Percentiles rank a stretch among this genome's conserved stretches.
Evolutionary conservation across 2,888 invertebrate species (phyloP).

Genomic region (Calephelis perditalis): DNA sequence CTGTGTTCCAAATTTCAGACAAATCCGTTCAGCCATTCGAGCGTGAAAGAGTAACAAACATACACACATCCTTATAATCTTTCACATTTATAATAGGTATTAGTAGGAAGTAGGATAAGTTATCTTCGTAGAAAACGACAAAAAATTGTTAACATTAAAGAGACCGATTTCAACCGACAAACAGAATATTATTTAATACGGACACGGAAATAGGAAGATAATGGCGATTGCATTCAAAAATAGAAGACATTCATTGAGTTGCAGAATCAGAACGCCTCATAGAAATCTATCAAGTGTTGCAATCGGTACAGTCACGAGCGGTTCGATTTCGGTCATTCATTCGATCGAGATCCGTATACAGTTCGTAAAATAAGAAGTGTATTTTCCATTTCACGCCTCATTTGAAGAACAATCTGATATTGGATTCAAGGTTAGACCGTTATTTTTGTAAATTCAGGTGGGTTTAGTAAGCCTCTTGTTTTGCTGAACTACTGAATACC

Average conservation of each 20-base stretch:
- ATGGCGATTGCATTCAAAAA: conserved; percentile 12
- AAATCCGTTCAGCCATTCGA: too few relatives aligned
- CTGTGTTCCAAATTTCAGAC: too few relatives aligned
- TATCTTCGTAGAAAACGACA: too few relatives aligned
- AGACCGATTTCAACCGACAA: not conserved
- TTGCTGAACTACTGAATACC: too few relatives aligned
- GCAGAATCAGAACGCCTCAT: conserved; percentile 9
- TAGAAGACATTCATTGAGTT: conserved; percentile 10
- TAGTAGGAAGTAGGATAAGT: too few relatives aligned
- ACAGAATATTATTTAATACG: conserved; percentile 10
- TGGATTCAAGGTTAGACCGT: conserved; percentile 1
- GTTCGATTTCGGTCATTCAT: conserved; percentile 3
- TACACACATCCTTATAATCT: too few relatives aligned
- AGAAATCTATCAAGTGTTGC: conserved; percentile 12
- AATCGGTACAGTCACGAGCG: conserved; percentile 10
- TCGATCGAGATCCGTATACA: conserved; percentile 1
- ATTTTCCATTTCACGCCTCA: conserved; percentile 11
- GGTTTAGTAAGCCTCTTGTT: not conserved
- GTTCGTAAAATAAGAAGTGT: conserved; percentile 8
- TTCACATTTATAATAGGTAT: too few relatives aligned
- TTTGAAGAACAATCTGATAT: conserved; percentile 9
- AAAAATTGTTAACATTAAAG: too few relatives aligned
- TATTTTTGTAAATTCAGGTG: conserved; percentile 6
- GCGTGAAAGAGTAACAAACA: too few relatives aligned
- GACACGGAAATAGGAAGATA: conserved; percentile 12